Conservation (phyloP, 2,113 vertebrate species). For the Martes martes region DNA sequence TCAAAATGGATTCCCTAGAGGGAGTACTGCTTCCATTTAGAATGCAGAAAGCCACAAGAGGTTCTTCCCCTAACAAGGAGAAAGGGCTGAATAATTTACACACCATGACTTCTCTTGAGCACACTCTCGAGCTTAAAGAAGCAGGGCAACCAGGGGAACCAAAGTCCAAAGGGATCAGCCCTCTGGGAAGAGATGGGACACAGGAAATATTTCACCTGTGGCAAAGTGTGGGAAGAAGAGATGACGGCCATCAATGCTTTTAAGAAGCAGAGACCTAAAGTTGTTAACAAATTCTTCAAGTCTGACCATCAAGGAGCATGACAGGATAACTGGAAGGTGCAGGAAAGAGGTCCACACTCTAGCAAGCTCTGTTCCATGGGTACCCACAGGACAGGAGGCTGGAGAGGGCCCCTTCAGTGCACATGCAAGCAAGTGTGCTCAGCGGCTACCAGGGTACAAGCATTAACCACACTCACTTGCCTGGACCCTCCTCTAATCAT, state of each 20-base stretch:
- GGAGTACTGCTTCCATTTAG: not conserved
- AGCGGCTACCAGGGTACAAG: not conserved
- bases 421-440: not conserved
- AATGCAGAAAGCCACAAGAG: not conserved
- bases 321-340: not conserved
- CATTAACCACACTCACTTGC: not conserved
- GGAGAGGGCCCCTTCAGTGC: not conserved
- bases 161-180: not conserved
- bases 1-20: not conserved
- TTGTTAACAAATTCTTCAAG: not conserved
- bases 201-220: not conserved
- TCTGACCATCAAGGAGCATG: not conserved
- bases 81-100: not conserved
- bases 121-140: not conserved
- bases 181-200: not conserved
- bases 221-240: not conserved
- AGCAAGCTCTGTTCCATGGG: not conserved
- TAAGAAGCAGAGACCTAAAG: not conserved
- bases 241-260: not conserved
- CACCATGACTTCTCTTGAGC: not conserved
- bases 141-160: not conserved
- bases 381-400: not conserved
- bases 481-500: not conserved
- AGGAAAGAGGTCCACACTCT: not conserved
- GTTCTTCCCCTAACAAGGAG: not conserved